Evolutionary conservation across 2,888 invertebrate species (phyloP).

Genomic region (Cordilura impudica): DNA sequence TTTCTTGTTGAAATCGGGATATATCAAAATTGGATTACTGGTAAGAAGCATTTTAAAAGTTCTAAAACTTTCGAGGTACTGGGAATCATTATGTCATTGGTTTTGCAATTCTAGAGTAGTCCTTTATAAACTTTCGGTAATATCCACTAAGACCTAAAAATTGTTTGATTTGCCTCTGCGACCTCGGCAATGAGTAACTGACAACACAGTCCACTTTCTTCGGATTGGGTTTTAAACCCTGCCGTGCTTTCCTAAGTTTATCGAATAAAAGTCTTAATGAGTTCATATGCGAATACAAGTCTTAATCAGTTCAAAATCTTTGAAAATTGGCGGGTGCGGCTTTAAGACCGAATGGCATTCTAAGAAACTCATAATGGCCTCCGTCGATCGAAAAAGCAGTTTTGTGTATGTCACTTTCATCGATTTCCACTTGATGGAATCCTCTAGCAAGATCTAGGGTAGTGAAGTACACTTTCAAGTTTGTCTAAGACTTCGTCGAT

Average conservation of each 20-base stretch:
- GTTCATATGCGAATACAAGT: conserved; percentile 22
- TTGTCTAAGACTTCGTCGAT: conserved; percentile 26
- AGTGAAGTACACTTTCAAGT: too few species aligned
- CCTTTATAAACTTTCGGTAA: too few species aligned
- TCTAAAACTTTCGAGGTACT: conserved; percentile 29
- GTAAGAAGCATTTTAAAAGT: conserved; percentile 27
- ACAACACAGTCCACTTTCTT: conserved; percentile 47
- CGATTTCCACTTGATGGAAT: too few species aligned
- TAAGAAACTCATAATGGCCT: conserved; percentile 50
- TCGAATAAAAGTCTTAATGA: conserved; percentile 1
- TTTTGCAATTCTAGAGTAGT: conserved; percentile 42
- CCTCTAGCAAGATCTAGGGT: too few species aligned
- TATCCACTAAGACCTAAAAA: conserved; percentile 56
- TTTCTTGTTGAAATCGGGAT: conserved; percentile 52
- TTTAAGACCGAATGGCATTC: conserved; percentile 39
- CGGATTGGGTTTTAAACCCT: conserved; percentile 14
- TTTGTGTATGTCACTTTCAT: conserved; percentile 53
- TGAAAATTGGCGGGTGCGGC: conserved; percentile 26
- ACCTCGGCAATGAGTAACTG: conserved; percentile 48
- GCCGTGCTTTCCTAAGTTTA: conserved; percentile 1
- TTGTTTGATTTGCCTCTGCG: conserved; percentile 45
- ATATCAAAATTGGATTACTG: conserved; percentile 36
- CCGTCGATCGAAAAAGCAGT: conserved; percentile 46
- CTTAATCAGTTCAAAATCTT: conserved; percentile 39
- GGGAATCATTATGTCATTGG: conserved; percentile 6